Conservation (phyloP, 2,797 vertebrate genomes). For the Sebastes alutus region DNA sequence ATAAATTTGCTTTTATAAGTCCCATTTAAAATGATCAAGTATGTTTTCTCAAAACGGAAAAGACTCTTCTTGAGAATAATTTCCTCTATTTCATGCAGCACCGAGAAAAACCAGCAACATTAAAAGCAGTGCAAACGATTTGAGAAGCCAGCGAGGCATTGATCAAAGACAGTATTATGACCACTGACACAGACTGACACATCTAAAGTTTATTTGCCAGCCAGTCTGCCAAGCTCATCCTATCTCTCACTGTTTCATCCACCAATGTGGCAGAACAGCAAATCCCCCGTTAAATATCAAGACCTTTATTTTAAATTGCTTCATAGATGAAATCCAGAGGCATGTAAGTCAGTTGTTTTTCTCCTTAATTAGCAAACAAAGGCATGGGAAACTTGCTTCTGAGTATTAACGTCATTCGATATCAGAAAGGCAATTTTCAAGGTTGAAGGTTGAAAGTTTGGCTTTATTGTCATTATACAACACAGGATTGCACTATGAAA, state of each 20-base stretch:
- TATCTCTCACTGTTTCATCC: slow-evolving; percentile 19
- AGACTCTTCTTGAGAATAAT: slow-evolving; percentile 23
- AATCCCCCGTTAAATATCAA: slow-evolving; percentile 17
- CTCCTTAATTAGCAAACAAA: neutral
- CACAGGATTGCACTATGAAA: neutral
- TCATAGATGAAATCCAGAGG: slow-evolving; percentile 1
- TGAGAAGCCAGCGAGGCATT: slow-evolving; percentile 17
- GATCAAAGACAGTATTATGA: slow-evolving; percentile 64
- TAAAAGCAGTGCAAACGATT: slow-evolving; percentile 33
- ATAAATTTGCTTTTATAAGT: slow-evolving; percentile 56
- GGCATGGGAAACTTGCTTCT: neutral
- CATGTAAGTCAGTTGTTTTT: neutral
- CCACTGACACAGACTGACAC: slow-evolving; percentile 50
- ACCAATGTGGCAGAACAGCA: slow-evolving; percentile 24
- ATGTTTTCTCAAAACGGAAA: slow-evolving; percentile 37
- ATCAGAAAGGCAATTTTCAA: neutral
- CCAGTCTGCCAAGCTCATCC: slow-evolving; percentile 14
- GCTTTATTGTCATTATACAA: neutral
- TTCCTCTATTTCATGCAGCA: slow-evolving; percentile 37
- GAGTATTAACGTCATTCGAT: neutral
- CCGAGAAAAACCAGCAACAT: slow-evolving; percentile 18
- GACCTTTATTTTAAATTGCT: slow-evolving; percentile 18
- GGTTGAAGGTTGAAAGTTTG: neutral
- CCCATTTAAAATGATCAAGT: slow-evolving; percentile 54
- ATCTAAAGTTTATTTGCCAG: slow-evolving; percentile 42